Base-by-base conservation (phyloP, 2,113 vertebrate genomes). In the Vombatus ursinus region DNA sequence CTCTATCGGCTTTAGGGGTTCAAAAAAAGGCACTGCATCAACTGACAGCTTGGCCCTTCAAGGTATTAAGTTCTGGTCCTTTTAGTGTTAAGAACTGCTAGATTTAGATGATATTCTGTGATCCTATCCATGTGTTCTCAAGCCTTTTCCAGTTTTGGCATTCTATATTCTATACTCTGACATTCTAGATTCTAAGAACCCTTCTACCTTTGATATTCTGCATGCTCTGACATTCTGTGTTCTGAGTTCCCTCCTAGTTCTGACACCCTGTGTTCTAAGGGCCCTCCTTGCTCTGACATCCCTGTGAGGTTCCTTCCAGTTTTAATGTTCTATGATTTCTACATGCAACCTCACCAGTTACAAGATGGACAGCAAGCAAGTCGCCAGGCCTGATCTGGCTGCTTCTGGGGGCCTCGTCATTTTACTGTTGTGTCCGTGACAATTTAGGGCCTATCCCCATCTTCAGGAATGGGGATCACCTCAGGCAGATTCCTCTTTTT, bases 401-500 rank as follows among this genome's bases (percentile, higher is more conserved):
- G 92, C 91, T 91, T 93, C 93, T 61, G 91, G 28, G 37, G 8
- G 49, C 49, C 6, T 16, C 94, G 52, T 52, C 28, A 94, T 89
- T 91, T 92, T 50, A 1, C 52, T 90, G 92, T 92, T 91, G 92
- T 0, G 0, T 52, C 48, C 54, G 90, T 93, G 95, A 97, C 94
- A 94, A 92, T 94, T 47, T 77, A 57, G 95, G 92, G 52, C 50
- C n/a, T 0, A 0, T 49, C 14, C 53, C 89, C 54, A 95, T 93
- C 93, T 5, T 47, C 0, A 0, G 77, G 47, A 51, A 50, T 94
- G 1, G 12, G 50, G 94, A 52, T 95, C 92, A 95, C 68, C 92
- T 96, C 96, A 93, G 90, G 11, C 7, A 0, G 89, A 53, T 91
- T 26, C 68, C 90, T 96, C 11, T 93, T 90, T 52, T 77, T 50